These are phyloP conservation scores for Pelusios castaneus DNA, from an alignment of 2,113 vertebrate genomes.

Conservation along the genomic window DNA sequence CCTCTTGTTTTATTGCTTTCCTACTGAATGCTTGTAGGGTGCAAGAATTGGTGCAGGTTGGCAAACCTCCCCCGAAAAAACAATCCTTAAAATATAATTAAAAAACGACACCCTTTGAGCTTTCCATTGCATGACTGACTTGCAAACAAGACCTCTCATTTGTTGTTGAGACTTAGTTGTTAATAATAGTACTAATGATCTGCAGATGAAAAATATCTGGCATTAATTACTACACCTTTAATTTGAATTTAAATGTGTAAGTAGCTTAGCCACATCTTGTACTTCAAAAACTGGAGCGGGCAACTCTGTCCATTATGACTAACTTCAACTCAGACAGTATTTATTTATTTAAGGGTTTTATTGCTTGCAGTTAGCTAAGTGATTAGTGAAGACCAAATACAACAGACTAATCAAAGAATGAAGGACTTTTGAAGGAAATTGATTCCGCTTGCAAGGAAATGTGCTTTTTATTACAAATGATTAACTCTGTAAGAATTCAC, in stretches of 20 bases:
- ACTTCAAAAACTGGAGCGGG: conserved; percentile 32
- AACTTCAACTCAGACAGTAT: conserved; percentile 26
- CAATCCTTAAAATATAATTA: conserved; percentile 44
- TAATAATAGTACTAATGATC: conserved; percentile 54
- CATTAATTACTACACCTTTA: conserved; percentile 33
- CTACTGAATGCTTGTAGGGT: conserved; percentile 21
- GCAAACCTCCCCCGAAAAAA: neutral
- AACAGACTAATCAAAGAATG: conserved; percentile 36
- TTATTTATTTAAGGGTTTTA: conserved; percentile 66
- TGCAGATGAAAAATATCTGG: conserved; percentile 32
- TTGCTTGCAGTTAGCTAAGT: conserved; percentile 44
- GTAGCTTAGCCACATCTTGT: conserved; percentile 23
- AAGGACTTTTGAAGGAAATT: conserved; percentile 57
- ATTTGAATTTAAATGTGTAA: conserved; percentile 6
- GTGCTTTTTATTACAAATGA: conserved; percentile 63
- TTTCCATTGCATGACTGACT: conserved; percentile 28
- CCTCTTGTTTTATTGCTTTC: conserved; percentile 45
- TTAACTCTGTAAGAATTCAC: conserved; percentile 41
- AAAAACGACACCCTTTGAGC: conserved; percentile 21
- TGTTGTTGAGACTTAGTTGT: conserved; percentile 34
- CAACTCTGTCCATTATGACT: conserved; percentile 29
- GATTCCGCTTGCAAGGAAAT: conserved; percentile 44
- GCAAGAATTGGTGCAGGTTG: neutral
- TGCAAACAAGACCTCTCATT: conserved; percentile 21
- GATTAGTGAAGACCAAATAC: conserved; percentile 64